Base-by-base conservation (phyloP, 2,888 invertebrate species). In the Strigamia crassipes region DNA sequence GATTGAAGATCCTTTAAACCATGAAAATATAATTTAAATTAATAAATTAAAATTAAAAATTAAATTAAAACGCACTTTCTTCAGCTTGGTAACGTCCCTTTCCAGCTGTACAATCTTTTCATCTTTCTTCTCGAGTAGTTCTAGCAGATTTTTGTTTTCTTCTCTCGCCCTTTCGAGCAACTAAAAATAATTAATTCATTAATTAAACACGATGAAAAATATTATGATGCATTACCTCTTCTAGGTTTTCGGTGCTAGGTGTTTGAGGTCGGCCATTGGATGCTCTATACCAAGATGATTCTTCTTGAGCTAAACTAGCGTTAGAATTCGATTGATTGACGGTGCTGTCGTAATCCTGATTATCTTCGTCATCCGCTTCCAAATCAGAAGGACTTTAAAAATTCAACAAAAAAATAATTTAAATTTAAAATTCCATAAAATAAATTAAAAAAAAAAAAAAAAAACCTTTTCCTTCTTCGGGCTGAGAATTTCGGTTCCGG, bases 321-420 rank as follows among this genome's bases (percentile, higher is more conserved):
- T 84, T 83, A 5, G 83, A 83, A 77, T 83, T 83, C 13, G 86
- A 89, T 84, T 90, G 90, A 86, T 90, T 88, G 80, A 88, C 90
- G 51, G 89, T 86, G 83, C 89, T 89, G 85, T 89, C 89, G 85
- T 89, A 89, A 84, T 89, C 89, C 85, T 90, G 89, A 84, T 91
- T 91, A 86, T 91, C 91, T 84, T 91, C 91, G 84, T 91, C 89
- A 84, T 91, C 91, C 42, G 91, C 91, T 85, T 91, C 91, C 83
- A 91, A 87, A 86, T 91, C 91, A 83, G 90, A 91, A 77, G 90
- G 90, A 86, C 90, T n/a, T n/a, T 91, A 85, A 77, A 86, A 42
- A 27, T 27, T 41, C 3, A 23, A 81, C 61, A 84, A 82, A n/a
- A n/a, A n/a, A n/a, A n/a, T n/a, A n/a, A n/a, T n/a, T n/a, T 61